Percentiles rank a stretch among this genome's conserved stretches.
Conservation (phyloP, 2,113 vertebrate species). For the Epinephelus moara region DNA sequence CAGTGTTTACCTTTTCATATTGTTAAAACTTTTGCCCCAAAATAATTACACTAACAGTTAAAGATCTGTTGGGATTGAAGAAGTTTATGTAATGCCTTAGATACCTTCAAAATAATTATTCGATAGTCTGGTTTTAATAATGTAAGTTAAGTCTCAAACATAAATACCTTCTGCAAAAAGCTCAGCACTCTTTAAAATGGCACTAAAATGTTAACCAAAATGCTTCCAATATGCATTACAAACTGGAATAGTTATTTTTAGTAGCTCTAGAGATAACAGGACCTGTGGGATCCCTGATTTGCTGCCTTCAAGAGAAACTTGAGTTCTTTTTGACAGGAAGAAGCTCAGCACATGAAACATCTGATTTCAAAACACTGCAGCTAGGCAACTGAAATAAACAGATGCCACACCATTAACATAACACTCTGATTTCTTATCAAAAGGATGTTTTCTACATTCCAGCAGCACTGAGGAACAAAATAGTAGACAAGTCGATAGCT, state of each 20-base stretch:
- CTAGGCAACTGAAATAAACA: background rate
- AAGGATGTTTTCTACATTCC: background rate
- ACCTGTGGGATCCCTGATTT: background rate
- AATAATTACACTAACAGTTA: too few relatives aligned
- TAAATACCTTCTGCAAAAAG: background rate
- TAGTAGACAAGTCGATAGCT: too few relatives aligned
- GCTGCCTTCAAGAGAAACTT: background rate
- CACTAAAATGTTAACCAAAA: background rate
- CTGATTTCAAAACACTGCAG: background rate
- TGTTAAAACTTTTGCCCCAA: too few relatives aligned
- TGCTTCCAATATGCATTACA: background rate
- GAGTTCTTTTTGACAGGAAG: background rate
- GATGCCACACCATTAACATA: too few relatives aligned
- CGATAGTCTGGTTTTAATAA: too few relatives aligned
- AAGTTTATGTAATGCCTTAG: too few relatives aligned
- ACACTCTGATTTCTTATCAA: background rate
- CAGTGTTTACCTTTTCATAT: too few relatives aligned
- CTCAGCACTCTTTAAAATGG: too few relatives aligned
- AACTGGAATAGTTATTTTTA: background rate
- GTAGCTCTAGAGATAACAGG: background rate
- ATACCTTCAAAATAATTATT: too few relatives aligned
- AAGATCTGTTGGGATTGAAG: too few relatives aligned
- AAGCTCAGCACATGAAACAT: background rate
- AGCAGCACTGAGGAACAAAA: background rate
- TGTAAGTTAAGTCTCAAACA: too few relatives aligned